Conservation (phyloP, 1,140 invertebrate genomes). For the Chironomus striatipennis region DNA sequence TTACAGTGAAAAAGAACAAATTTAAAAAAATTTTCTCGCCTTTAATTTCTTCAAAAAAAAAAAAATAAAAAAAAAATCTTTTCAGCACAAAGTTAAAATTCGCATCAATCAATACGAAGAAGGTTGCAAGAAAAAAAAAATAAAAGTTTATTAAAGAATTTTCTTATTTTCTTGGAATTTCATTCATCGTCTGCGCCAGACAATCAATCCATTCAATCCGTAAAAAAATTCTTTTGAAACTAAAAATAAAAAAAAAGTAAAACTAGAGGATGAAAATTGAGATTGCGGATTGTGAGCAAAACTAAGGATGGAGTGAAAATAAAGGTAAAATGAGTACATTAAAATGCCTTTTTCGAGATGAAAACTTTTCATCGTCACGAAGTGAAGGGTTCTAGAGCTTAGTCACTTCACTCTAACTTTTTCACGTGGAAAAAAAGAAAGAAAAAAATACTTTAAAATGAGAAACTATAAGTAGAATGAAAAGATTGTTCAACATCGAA, state of each 20-base stretch:
- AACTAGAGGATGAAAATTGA: neutral
- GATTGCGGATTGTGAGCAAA: neutral
- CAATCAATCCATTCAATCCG: too few species aligned
- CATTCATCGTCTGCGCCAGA: too few species aligned
- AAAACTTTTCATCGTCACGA: neutral
- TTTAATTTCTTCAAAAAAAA: too few species aligned
- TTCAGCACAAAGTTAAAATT: too few species aligned
- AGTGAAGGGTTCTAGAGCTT: neutral
- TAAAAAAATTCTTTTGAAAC: neutral
- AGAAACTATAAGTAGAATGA: neutral
- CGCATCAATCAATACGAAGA: too few species aligned
- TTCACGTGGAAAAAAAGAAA: neutral
- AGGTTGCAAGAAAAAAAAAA: too few species aligned
- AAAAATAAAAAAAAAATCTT: too few species aligned
- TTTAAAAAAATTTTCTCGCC: too few species aligned
- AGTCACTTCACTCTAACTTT: neutral
- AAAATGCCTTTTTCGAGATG: slow-evolving; percentile 18
- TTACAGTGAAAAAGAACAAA: too few species aligned
- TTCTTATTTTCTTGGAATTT: too few species aligned
- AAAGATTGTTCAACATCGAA: slow-evolving; percentile 6
- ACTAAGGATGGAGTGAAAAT: neutral
- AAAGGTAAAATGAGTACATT: slow-evolving; percentile 20
- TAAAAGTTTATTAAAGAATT: too few species aligned
- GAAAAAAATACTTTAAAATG: neutral
- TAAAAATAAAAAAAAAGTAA: too few species aligned